A percentile compares a stretch with the other conserved stretches of the same genome.
Conservation (phyloP, 2,797 vertebrate genomes). For the Eulemur albifrons region DNA sequence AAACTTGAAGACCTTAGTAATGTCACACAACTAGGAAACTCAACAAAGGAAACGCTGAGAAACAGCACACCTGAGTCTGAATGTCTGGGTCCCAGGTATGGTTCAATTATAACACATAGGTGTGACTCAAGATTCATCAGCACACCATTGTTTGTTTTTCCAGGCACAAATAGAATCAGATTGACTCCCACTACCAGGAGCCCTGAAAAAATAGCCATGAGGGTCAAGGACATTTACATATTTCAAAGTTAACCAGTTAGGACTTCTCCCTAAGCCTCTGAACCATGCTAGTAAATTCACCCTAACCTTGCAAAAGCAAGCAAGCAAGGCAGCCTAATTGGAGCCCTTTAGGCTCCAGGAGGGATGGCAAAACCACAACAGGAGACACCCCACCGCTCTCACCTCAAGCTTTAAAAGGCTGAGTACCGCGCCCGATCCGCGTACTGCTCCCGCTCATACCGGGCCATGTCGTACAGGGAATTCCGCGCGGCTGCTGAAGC, state of each 20-base stretch:
- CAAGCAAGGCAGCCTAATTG: constrained; percentile 67
- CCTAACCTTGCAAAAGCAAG: constrained; percentile 60
- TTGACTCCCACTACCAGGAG: constrained; percentile 34
- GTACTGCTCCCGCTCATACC: constrained; percentile 89
- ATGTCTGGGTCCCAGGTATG: constrained; percentile 19
- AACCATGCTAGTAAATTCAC: constrained; percentile 25
- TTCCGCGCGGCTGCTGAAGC: constrained; percentile 88
- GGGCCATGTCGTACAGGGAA: constrained; percentile 88
- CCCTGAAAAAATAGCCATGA: constrained; percentile 34
- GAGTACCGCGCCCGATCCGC: constrained; percentile 89
- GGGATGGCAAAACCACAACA: constrained; percentile 60
- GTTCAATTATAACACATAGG: constrained; percentile 36
- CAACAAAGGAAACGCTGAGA: constrained; percentile 46
- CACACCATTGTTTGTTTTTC: constrained; percentile 32
- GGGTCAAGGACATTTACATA: constrained; percentile 1
- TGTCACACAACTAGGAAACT: constrained; percentile 46
- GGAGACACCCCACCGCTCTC: constrained; percentile 75
- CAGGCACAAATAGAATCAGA: constrained; percentile 53
- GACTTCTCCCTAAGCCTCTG: constrained; percentile 36
- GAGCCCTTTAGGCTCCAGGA: constrained; percentile 61
- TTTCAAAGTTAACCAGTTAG: constrained; percentile 30
- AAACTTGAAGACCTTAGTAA: constrained; percentile 34
- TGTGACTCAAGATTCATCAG: constrained; percentile 47
- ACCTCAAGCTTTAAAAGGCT: constrained; percentile 85
- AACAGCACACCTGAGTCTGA: constrained; percentile 39